A percentile compares a stretch with the other conserved stretches of the same genome.
phyloP scores from a whole-genome alignment of 2,113 vertebrate species.

The Sialia sialis region DNA sequence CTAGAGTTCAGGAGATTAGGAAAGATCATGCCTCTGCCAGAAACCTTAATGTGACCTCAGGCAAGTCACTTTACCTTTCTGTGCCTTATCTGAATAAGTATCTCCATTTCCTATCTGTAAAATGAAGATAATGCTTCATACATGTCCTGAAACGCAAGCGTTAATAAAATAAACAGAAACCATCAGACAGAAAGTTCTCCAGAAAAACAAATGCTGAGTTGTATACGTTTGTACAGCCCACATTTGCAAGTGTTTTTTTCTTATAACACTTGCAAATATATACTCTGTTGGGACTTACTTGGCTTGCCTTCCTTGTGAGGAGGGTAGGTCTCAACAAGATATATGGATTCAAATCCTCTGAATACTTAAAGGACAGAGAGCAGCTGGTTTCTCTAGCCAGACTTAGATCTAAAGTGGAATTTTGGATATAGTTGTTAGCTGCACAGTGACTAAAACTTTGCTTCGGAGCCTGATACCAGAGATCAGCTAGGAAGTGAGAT shows the following conservation, averaged over 20 bases:
- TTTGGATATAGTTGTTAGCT: not conserved
- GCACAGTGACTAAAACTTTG: not conserved
- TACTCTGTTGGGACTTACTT: not conserved
- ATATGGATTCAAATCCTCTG: not conserved
- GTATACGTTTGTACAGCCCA: not conserved
- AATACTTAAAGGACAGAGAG: not conserved
- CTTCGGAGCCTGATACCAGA: not conserved
- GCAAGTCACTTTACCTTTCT: constrained; percentile 44
- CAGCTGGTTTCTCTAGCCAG: not conserved
- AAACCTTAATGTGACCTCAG: constrained; percentile 39
- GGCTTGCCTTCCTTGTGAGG: not conserved
- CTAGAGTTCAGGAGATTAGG: constrained; percentile 23
- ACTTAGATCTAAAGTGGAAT: not conserved
- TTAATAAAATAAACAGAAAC: constrained; percentile 16
- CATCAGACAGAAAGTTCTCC: not conserved
- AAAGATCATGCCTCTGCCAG: not conserved
- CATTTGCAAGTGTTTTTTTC: not conserved
- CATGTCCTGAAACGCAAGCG: not conserved
- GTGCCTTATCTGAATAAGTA: constrained; percentile 29
- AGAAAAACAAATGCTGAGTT: not conserved
- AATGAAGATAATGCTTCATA: constrained; percentile 9
- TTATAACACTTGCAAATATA: not conserved
- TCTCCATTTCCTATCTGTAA: constrained; percentile 14
- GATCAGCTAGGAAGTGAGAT: not conserved
- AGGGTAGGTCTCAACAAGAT: not conserved